Evolutionary conservation across 1,140 invertebrate genomes (phyloP), one percentile per base, ranked within the genome.

Genomic region (Calliopsis andreniformis): DNA sequence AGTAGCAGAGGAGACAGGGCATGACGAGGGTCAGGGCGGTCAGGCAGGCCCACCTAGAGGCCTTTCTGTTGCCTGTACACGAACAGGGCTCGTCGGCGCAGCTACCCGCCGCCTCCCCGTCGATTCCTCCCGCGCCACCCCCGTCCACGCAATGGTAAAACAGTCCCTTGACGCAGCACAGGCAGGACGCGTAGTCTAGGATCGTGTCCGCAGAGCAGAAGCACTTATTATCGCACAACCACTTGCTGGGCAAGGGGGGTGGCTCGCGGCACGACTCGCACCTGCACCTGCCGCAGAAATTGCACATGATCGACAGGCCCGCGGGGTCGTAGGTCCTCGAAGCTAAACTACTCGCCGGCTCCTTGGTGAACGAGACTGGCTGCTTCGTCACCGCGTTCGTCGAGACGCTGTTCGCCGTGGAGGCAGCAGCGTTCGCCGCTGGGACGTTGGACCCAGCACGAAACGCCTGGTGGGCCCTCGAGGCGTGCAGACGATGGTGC

Each of bases 1-100:
- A 98, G 92, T 98, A 98, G 88, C 96, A 96, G 90, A 96, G 95
- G 73, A 98, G 93, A 91, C 97, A 98, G 76, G 98, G 98, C 90
- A 98, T 93, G 79, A 95, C 93, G 80, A 97, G 90, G 43, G 97
- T 94, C 79, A 98, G 93, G 25, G 96, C 94, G 25, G 94, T 95
- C 84, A 98, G 94, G 90, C 97, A 98, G 71, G 95, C 95, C 97
- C 97, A 98, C 62, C 97, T 93, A 77, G 95, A 94, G 20, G 93
- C 93, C 80, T 94, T 93, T 28, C 94, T 91, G 71, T 95, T 94
- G 0, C 96, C 95, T 39, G 94, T 94, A 91, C 96, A 98, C 61
- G 96, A 96, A 90, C 97, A 98, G 3, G 97, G 97, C 91, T 97
- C 95, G 90, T 97, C 96, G 79, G 96, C 96, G 88, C 95, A 96